Percentiles rank a stretch among this genome's conserved stretches.
Conservation (phyloP, 2,797 vertebrate species). For the Centroberyx gerrardi region DNA sequence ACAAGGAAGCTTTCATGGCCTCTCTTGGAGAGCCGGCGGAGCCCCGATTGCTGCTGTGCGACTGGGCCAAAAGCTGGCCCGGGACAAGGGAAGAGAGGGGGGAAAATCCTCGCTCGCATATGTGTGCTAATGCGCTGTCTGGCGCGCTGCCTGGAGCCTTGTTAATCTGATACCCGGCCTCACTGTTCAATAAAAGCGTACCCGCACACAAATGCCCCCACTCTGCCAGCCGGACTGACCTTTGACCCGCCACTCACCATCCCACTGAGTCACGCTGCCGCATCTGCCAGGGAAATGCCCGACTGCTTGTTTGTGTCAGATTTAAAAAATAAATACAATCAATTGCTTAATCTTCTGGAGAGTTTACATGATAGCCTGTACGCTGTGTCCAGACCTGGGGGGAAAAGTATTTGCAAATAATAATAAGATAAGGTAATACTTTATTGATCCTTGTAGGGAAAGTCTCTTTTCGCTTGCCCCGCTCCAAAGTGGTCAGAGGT, state of each 20-base stretch:
- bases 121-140: conserved; percentile 85
- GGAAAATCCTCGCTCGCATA: conserved; percentile 76
- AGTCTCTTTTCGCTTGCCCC: no score
- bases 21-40: conserved; percentile 58
- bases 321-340: no score
- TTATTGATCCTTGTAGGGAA: no score
- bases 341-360: no score
- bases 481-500: no score
- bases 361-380: no score
- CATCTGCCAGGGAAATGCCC: conserved; percentile 42
- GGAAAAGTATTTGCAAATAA: no score
- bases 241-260: conserved; percentile 59
- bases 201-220: conserved; percentile 50
- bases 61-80: conserved; percentile 67
- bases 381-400: no score
- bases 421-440: no score
- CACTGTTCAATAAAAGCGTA: conserved; percentile 65
- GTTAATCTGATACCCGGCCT: conserved; percentile 84
- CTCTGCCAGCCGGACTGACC: conserved; percentile 67
- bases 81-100: conserved; percentile 64
- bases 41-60: conserved; percentile 64
- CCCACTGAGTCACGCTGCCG: conserved; percentile 48
- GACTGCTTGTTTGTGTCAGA: conserved; percentile 25
- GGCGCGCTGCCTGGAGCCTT: conserved; percentile 83
- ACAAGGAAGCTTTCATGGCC: conserved; percentile 78